Evolutionary conservation across 2,797 vertebrate genomes (phyloP), one percentile per base, ranked within the genome.

Genomic region (Momotus momota): DNA sequence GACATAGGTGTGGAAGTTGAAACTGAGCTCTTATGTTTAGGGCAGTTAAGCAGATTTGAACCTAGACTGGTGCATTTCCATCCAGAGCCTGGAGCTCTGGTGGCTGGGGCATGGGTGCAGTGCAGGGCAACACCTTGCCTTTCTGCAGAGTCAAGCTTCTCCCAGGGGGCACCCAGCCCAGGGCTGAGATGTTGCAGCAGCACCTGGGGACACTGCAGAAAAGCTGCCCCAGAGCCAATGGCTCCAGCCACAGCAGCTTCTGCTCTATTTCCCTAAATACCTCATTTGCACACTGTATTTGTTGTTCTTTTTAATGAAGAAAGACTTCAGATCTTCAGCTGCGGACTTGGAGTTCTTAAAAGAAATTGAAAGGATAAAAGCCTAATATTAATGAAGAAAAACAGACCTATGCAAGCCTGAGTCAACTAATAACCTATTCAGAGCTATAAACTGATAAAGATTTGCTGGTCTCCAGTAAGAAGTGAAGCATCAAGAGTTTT

Each of bases 331-430:
- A 81, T 71, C 79, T 81, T 81, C 51, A 64, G 38, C 86, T 60
- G 33, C 29, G 80, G 61, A 78, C 54, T 82, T 75, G 64, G 71
- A 96, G 46, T 48, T 69, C 78, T 94, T 97, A 64, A 84, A 81
- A 95, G 79, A 95, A 86, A 92, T 14, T 35, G 71, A 90, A 92
- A 95, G 69, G 81, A 95, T 92, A 84, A 96, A 97, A 87, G 61
- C 73, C 67, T 57, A 64, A 58, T 85, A 80, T 85, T 96, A 93
- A 95, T 90, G 93, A 94, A 97, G 96, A 96, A 96, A 96, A 93
- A 85, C 88, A 93, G 91, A 95, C 82, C 88, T 67, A 4, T 57
- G 80, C 45, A 86, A 75, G 80, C 66, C 88, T 83, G 70, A 90
- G 46, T 88, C 82, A 70, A 92, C 81, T 95, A 96, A 94, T 93